Percentiles rank a stretch among this genome's conserved stretches.
These are phyloP conservation scores for Cephalopterus ornatus DNA, from an alignment of 2,113 vertebrate genomes.

Conservation along the genomic window DNA sequence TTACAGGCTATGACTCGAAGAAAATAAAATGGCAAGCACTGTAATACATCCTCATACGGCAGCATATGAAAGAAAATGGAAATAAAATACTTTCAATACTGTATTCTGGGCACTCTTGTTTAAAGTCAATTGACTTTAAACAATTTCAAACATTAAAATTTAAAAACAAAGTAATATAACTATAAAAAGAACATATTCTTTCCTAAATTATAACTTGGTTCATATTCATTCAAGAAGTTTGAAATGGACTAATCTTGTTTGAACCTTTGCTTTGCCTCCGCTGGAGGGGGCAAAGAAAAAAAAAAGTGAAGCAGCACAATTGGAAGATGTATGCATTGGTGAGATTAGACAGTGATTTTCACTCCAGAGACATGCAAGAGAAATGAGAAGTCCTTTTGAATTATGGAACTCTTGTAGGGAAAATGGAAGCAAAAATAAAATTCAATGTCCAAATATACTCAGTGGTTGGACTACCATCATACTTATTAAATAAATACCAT, in stretches of 20 bases:
- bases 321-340: background rate
- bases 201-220: background rate
- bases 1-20: background rate
- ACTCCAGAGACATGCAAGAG: background rate
- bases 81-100: background rate
- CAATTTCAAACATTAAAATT: background rate
- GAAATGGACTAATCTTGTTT: background rate
- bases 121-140: background rate
- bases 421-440: background rate
- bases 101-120: background rate
- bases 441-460: background rate
- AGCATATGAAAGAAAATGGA: background rate
- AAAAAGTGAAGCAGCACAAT: background rate
- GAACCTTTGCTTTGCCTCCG: background rate
- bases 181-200: background rate
- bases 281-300: background rate
- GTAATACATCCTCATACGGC: background rate
- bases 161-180: background rate
- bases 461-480: background rate
- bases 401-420: background rate
- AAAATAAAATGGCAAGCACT: background rate
- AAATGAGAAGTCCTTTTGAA: background rate
- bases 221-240: background rate
- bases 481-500: background rate
- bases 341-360: background rate